Conservation (phyloP, 2,888 invertebrate species). For the Campopleginae sp. region DNA sequence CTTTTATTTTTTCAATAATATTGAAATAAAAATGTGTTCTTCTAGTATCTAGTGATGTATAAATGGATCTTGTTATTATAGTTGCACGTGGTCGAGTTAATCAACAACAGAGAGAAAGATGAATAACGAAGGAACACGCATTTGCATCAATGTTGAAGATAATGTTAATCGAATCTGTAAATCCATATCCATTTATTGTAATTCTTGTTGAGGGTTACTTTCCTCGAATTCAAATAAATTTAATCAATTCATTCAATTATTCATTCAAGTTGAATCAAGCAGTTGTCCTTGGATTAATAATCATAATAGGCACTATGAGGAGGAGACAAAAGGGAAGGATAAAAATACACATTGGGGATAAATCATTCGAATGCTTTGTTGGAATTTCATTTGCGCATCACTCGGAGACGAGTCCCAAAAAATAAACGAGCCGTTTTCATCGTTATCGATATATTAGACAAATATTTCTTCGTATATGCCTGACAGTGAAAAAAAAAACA, state of each 20-base stretch:
- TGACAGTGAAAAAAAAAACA: constrained; percentile 16
- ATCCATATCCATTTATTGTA: constrained; percentile 41
- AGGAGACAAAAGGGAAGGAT: background rate
- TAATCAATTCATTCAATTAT: constrained; percentile 26
- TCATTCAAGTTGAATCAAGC: constrained; percentile 5
- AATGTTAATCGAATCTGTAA: constrained; percentile 41
- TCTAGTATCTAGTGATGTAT: constrained; percentile 33
- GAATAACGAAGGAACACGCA: constrained; percentile 11
- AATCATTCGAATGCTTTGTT: constrained; percentile 24
- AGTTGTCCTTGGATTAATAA: constrained; percentile 2
- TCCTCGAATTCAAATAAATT: constrained; percentile 35
- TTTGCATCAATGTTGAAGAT: constrained; percentile 30
- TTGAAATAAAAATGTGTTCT: constrained; percentile 25
- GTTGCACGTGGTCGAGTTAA: constrained; percentile 16
- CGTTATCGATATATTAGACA: constrained; percentile 40
- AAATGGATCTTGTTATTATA: constrained; percentile 35
- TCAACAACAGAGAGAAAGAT: background rate
- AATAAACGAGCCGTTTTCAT: constrained; percentile 10
- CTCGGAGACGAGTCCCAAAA: background rate
- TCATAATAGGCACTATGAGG: background rate
- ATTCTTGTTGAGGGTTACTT: constrained; percentile 38
- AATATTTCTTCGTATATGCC: constrained; percentile 50
- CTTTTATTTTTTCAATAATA: constrained; percentile 28
- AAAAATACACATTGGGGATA: background rate
- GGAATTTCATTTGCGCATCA: constrained; percentile 5